Conservation (phyloP, 1,140 invertebrate species). For the Drosophila sturtevanti region DNA sequence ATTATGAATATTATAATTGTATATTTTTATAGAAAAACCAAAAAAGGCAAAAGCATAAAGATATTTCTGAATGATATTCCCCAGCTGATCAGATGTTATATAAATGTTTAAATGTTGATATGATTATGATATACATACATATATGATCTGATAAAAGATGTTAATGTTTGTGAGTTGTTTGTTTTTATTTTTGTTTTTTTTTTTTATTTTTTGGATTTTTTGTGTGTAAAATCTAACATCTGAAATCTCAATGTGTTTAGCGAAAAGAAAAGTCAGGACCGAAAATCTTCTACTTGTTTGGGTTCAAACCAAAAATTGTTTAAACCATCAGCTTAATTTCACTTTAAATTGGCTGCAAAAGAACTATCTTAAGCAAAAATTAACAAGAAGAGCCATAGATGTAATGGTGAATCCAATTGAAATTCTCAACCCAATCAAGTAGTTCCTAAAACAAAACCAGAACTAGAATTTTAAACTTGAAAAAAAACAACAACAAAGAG, state of each 20-base stretch:
- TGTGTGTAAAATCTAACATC: neutral
- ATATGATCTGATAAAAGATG: conserved; percentile 14
- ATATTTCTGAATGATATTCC: conserved; percentile 27
- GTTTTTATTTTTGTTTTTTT: conserved; percentile 8
- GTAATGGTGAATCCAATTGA: no score
- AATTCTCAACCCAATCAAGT: neutral
- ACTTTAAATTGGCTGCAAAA: no score
- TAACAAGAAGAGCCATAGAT: no score
- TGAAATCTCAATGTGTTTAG: neutral
- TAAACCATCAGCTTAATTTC: no score
- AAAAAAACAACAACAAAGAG: no score
- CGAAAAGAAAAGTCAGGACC: no score
- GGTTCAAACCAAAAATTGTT: no score
- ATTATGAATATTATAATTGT: conserved; percentile 26
- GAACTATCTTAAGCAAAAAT: no score
- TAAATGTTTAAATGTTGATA: conserved; percentile 48
- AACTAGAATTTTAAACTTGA: neutral
- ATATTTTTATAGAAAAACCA: conserved; percentile 37
- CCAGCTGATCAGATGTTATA: conserved; percentile 8
- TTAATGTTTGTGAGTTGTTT: neutral
- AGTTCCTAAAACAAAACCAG: neutral
- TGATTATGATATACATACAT: conserved; percentile 36
- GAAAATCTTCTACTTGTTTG: no score
- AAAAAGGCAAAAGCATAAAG: neutral
- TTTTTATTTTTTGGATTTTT: conserved; percentile 7